Percentiles rank a stretch among this genome's conserved stretches.
These are phyloP conservation scores for Myotis pilosus DNA, from an alignment of 2,797 vertebrate genomes.

Conservation along the genomic window DNA sequence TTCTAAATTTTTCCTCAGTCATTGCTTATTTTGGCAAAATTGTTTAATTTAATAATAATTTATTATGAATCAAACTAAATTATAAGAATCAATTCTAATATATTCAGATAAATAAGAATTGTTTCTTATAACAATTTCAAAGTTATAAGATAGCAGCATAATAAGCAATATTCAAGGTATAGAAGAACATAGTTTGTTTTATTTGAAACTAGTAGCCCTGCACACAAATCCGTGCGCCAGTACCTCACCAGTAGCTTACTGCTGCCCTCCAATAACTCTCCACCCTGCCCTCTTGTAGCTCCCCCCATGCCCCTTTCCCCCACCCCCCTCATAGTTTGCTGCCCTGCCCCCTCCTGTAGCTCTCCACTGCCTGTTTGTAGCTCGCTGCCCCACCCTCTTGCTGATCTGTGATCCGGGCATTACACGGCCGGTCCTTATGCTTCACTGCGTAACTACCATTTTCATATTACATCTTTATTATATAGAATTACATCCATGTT, in stretches of 20 bases:
- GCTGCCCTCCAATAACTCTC: too few species aligned
- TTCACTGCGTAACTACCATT: too few species aligned
- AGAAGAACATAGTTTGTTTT: not conserved
- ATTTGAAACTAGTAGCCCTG: not conserved
- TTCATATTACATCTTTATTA: too few species aligned
- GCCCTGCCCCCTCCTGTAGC: too few species aligned
- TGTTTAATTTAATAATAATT: not conserved
- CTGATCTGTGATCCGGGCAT: too few species aligned
- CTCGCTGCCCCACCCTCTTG: too few species aligned
- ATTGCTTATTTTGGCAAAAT: not conserved
- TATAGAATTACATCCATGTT: not conserved
- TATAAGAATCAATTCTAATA: not conserved
- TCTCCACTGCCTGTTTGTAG: too few species aligned
- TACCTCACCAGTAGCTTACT: too few species aligned
- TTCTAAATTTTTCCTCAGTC: not conserved
- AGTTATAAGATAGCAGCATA: not conserved
- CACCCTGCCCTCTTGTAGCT: too few species aligned
- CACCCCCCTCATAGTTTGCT: too few species aligned
- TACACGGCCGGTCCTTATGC: too few species aligned
- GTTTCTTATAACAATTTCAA: not conserved
- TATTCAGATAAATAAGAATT: not conserved
- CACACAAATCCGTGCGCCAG: accelerated
- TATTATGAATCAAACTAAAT: not conserved
- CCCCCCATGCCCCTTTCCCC: too few species aligned
- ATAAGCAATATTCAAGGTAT: not conserved